Evolutionary conservation across 2,888 invertebrate species (phyloP), one percentile per base, ranked within the genome.

Genomic region (Harpagoxenus sublaevis): DNA sequence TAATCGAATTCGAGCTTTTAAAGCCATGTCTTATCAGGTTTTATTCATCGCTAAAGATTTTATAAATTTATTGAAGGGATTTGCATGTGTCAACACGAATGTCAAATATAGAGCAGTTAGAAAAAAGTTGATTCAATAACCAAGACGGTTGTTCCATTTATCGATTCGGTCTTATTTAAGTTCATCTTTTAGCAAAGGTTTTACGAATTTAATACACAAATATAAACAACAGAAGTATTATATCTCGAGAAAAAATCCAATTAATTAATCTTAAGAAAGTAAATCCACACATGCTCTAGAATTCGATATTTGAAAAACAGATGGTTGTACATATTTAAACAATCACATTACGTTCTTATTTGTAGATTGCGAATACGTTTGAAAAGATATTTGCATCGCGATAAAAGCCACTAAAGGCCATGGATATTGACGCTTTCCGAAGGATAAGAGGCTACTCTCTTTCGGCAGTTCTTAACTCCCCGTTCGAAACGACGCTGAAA

Each of bases 381-480:
- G 28, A 68, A 31, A 39, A 53, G 35, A 78, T n/a, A 55, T 57
- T 45, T 60, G 23, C 70, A 35, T 45, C 35, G 35, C 48, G 48
- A 79, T 71, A 79, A 79, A 39, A 60, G 48, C 31, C 31, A 78
- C 5, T 66, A 78, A 68, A 68, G 4, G 1, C 18, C 31, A 35
- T 28, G 39, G 28, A 77, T 28, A 70, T 45, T 2, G 60, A 48
- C 12, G 35, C 48, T 60, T 45, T 71, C 15, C 48, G 28, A 28
- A 12, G 35, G 48, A 2, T 71, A 48, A 48, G 10, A 4, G 42
- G n/a, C 60, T 60, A 48, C 15, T 71, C 35, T 39, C 73, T 81
- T 81, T 78, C 66, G 68, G 31, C 55, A 78, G 68, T 51, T 10
- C 42, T 71, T 71, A 71, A 81, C 60, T 71, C 10, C 9, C 68